Evolutionary conservation across 1,140 invertebrate species (phyloP).

Genomic region (Chironomus striatipennis): DNA sequence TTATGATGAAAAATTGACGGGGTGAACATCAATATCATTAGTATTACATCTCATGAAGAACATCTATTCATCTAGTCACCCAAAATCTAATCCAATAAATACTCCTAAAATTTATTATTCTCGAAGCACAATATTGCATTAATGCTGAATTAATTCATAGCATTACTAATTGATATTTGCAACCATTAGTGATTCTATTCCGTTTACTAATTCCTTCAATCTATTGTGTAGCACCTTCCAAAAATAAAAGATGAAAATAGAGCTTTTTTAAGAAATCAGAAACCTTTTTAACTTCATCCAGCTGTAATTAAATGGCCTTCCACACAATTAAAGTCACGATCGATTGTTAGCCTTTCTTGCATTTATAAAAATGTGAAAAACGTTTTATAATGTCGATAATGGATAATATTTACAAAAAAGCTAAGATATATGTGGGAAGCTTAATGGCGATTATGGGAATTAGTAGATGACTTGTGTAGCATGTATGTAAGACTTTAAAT

Average conservation of each 20-base stretch:
- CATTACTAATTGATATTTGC: constrained; percentile 1
- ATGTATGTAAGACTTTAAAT: not conserved
- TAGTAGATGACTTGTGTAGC: not conserved
- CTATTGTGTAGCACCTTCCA: not conserved
- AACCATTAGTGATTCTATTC: not conserved
- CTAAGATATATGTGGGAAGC: not conserved
- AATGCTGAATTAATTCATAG: not conserved
- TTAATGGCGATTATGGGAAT: not conserved
- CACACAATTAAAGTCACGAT: not conserved
- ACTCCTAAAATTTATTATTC: too few relatives aligned
- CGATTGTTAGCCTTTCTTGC: not conserved
- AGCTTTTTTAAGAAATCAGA: not conserved
- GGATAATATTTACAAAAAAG: not conserved
- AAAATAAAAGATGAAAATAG: too few relatives aligned
- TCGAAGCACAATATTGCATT: too few relatives aligned
- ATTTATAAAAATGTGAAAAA: too few relatives aligned
- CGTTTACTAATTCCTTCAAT: not conserved
- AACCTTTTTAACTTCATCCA: not conserved
- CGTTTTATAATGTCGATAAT: not conserved
- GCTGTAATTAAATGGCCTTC: not conserved
- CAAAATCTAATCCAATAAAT: not conserved
- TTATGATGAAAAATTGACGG: too few relatives aligned
- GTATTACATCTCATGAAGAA: too few relatives aligned
- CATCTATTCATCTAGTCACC: too few relatives aligned
- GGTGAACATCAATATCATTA: not conserved